Base-by-base conservation (phyloP, 1,140 invertebrate species). In the Battus philenor region DNA sequence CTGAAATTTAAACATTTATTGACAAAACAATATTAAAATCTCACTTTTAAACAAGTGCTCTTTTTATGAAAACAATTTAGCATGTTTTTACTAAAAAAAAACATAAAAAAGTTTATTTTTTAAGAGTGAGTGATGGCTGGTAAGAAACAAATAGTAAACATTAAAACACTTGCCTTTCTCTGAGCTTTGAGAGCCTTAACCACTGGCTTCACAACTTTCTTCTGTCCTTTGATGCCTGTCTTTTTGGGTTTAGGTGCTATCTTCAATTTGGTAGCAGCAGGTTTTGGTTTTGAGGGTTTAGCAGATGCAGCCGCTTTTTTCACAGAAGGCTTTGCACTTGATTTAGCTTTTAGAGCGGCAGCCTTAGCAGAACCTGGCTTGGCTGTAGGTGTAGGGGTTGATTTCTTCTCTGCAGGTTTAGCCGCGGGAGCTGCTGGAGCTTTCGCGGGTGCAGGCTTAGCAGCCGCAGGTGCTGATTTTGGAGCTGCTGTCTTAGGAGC, bases 111-210 rank as follows among this genome's bases (percentile, higher is more conserved):
- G n/a, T n/a, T n/a, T n/a, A n/a, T n/a, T n/a, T n/a, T n/a, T n/a
- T n/a, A n/a, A n/a, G n/a, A n/a, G n/a, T n/a, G n/a, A n/a, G n/a
- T n/a, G n/a, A n/a, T n/a, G n/a, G n/a, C 4, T 31, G 7, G 18
- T 33, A 24, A 12, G 13, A 33, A 39, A 13, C 0, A 34, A 53
- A 39, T 44, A 34, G 47, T 41, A n/a, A n/a, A 34, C 26, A 26
- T 13, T 32, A 39, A 26, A 29, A 1, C n/a, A n/a, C 49, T 68
- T 77, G 95, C 94, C 91, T 95, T 96, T 59, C 92, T 92, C 78
- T 95, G 93, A 11, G 91, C 89, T 73, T 93, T 93, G 27, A 91
- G 86, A 39, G 93, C 93, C 54, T 86, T 87, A 10, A 68, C 70
- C 45, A 87, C 78, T 64, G 89, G 87, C 61, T 92, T 92, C 7